Percentiles rank a stretch among this genome's conserved stretches.
Evolutionary conservation across 2,797 vertebrate genomes (phyloP).

Genomic region (Anabacerthia variegaticeps): DNA sequence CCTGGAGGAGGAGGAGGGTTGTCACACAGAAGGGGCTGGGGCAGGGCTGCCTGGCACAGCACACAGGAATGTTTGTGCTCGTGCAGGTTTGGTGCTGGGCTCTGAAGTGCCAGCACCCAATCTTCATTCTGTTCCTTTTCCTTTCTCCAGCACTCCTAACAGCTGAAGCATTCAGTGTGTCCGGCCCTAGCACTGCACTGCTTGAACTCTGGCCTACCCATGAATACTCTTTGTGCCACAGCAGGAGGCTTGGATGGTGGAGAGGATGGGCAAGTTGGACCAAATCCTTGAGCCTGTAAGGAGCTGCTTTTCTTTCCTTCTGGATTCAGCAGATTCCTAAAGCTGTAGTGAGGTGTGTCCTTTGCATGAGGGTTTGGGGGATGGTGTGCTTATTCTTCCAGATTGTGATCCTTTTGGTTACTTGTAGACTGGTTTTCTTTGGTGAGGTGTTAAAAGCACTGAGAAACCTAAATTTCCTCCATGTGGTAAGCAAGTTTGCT

Average conservation of each 20-base stretch:
- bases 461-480: too few species aligned
- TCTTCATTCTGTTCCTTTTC: neutral
- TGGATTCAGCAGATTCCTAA: neutral
- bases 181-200: neutral
- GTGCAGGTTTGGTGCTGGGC: neutral
- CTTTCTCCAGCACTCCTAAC: neutral
- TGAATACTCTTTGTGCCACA: neutral
- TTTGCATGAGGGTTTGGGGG: neutral
- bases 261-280: neutral
- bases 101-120: neutral
- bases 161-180: neutral
- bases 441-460: too few species aligned
- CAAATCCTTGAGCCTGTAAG: neutral
- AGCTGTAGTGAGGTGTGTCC: neutral
- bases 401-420: neutral
- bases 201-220: neutral
- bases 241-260: neutral
- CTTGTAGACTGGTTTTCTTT: too few species aligned
- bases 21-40: neutral
- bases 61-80: neutral
- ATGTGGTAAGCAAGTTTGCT: too few species aligned
- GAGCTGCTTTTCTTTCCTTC: neutral
- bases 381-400: neutral
- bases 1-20: neutral
- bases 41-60: neutral